Base-by-base conservation (phyloP, 2,888 invertebrate species). In the Schizaphis graminum region DNA sequence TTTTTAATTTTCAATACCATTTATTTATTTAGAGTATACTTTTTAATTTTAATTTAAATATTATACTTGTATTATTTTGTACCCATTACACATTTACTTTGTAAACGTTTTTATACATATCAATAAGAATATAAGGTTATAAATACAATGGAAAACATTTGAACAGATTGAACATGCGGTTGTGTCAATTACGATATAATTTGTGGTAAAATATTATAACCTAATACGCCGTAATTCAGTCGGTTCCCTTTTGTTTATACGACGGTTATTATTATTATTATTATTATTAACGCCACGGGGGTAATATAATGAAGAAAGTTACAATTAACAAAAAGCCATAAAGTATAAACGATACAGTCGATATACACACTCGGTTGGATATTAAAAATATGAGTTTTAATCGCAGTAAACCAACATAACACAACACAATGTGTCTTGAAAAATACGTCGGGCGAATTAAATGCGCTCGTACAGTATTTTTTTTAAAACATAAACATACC, bases 321-420 rank as follows among this genome's bases (percentile, higher is more conserved):
- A 91, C 94, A 94, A 94, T 94, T 94, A 94, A 94, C 93, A 89
- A 87, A 91, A 90, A 94, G 91, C 86, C 85, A 91, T 94, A 94
- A 94, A 91, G 94, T 94, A 94, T 94, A 86, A 86, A 89, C 85
- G 85, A 57, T 89, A 93, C 41, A 53, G 89, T 84, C 77, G 89
- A 85, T 89, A 61, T 41, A 28, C 13, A 47, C 35, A 93, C 89
- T 85, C 89, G 85, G 84, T 26, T 93, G 93, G 89, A 93, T 94
- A 91, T 90, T 41, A 91, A 91, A 49, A 67, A 91, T 91, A 94
- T 67, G 61, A 91, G 94, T 94, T 90, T 67, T 61, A 67, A 91
- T 91, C 90, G 90, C 91, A 86, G 53, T 94, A 67, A 67, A 91
- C 94, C 44, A 67, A 56, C 77, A 21, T 89, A 47, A 77, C 49